Percentiles rank a stretch among this genome's conserved stretches.
These are phyloP conservation scores for Thaumetopoea pityocampa DNA, from an alignment of 1,140 invertebrate species.

Conservation along the genomic window DNA sequence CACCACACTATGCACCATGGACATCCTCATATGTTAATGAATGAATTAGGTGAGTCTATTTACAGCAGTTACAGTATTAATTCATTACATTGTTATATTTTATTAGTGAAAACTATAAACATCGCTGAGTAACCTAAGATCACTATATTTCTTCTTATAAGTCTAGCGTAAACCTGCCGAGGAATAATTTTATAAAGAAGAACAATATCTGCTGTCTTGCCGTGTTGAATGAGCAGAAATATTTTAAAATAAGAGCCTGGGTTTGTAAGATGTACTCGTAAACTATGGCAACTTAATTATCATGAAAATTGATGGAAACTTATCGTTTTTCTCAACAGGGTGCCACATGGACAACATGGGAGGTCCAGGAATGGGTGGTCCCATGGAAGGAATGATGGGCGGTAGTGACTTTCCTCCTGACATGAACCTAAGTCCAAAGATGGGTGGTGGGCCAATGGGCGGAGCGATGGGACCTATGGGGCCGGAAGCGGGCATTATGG, in stretches of 20 bases:
- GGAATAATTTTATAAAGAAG: too few species aligned
- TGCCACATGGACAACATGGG: constrained; percentile 77
- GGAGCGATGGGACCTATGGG: constrained; percentile 71
- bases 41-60: constrained; percentile 56
- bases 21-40: constrained; percentile 71
- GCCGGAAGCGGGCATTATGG: constrained; percentile 69
- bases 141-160: too few species aligned
- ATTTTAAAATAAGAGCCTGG: too few species aligned
- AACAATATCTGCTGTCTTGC: too few species aligned
- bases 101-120: too few species aligned
- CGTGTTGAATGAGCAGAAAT: too few species aligned
- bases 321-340: constrained; percentile 31
- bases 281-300: too few species aligned
- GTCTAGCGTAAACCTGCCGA: too few species aligned
- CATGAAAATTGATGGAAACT: neutral
- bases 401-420: constrained; percentile 73
- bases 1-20: constrained; percentile 65
- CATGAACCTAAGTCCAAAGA: constrained; percentile 78
- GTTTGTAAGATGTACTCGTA: too few species aligned
- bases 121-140: too few species aligned
- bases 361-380: constrained; percentile 65
- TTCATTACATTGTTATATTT: too few species aligned
- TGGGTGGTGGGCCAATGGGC: constrained; percentile 75
- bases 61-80: too few species aligned
- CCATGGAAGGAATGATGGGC: constrained; percentile 73